A percentile compares a stretch with the other conserved stretches of the same genome.
Evolutionary conservation across 2,888 invertebrate species (phyloP).

Genomic region (Phyllotreta striolata): DNA sequence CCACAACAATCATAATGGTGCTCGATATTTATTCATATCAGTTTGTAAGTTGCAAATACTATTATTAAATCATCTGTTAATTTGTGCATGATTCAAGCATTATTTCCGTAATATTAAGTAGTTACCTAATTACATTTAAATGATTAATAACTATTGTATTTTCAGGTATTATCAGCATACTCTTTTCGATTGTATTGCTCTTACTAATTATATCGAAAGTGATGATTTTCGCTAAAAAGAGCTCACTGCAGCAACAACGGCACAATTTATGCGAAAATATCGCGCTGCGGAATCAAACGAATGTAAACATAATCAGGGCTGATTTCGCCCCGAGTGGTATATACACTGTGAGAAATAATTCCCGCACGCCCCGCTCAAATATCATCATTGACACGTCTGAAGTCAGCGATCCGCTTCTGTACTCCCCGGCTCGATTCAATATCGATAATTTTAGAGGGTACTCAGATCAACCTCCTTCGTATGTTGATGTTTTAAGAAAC

Average conservation of each 20-base stretch:
- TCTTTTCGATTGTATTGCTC: conserved; percentile 56
- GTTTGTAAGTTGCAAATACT: conserved; percentile 53
- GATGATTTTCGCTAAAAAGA: conserved; percentile 57
- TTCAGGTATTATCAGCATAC: conserved; percentile 56
- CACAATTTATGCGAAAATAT: conserved; percentile 46
- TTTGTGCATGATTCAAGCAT: background rate
- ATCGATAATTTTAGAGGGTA: conserved; percentile 37
- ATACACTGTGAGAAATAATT: conserved; percentile 45
- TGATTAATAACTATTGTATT: conserved; percentile 16
- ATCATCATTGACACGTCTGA: conserved; percentile 50
- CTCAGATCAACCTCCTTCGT: conserved; percentile 56
- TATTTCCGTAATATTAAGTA: background rate
- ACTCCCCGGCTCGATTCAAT: conserved; percentile 42
- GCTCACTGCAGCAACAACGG: conserved; percentile 44
- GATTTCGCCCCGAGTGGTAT: conserved; percentile 45
- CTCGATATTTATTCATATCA: conserved; percentile 58
- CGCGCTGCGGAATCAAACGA: conserved; percentile 45
- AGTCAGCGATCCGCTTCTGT: conserved; percentile 52
- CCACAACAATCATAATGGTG: conserved; percentile 51
- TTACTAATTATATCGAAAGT: conserved; percentile 57
- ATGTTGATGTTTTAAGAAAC: conserved; percentile 53
- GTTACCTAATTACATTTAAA: conserved; percentile 1
- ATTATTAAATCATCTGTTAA: background rate
- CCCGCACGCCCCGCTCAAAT: conserved; percentile 44
- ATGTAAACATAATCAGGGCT: conserved; percentile 44